Conservation (phyloP, 2,888 invertebrate genomes). For the Pristionchus exspectatus region DNA sequence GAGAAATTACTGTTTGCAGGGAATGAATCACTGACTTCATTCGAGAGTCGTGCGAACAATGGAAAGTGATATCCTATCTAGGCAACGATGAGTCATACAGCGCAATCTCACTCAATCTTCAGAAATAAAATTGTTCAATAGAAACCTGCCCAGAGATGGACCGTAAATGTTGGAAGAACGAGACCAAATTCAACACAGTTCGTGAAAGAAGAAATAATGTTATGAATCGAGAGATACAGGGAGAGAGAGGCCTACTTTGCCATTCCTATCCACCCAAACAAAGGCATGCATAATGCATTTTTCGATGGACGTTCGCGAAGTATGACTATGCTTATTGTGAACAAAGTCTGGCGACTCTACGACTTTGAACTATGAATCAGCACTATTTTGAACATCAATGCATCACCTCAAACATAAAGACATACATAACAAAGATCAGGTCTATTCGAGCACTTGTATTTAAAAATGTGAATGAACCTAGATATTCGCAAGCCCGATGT, state of each 20-base stretch:
- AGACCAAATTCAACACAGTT: not conserved
- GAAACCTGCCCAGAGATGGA: too few relatives aligned
- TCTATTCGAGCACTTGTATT: too few relatives aligned
- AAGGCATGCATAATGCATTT: conserved; percentile 1
- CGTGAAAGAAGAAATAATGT: not conserved
- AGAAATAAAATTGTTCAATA: not conserved
- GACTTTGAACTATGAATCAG: not conserved
- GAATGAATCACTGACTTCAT: not conserved
- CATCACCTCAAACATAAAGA: too few relatives aligned
- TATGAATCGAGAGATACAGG: not conserved
- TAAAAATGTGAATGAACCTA: too few relatives aligned
- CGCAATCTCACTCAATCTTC: not conserved
- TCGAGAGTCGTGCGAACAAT: not conserved
- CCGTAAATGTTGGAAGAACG: too few relatives aligned
- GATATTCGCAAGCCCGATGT: not conserved
- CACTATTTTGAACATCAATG: not conserved
- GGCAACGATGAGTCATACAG: not conserved
- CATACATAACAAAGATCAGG: too few relatives aligned
- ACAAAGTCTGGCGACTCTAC: too few relatives aligned
- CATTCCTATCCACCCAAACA: not conserved
- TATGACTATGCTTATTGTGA: not conserved
- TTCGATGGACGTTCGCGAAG: not conserved
- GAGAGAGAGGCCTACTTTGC: too few relatives aligned
- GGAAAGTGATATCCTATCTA: not conserved
- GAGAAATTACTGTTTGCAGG: conserved; percentile 2